Conservation (phyloP, 2,888 invertebrate genomes). For the Creontiades dilutus region DNA sequence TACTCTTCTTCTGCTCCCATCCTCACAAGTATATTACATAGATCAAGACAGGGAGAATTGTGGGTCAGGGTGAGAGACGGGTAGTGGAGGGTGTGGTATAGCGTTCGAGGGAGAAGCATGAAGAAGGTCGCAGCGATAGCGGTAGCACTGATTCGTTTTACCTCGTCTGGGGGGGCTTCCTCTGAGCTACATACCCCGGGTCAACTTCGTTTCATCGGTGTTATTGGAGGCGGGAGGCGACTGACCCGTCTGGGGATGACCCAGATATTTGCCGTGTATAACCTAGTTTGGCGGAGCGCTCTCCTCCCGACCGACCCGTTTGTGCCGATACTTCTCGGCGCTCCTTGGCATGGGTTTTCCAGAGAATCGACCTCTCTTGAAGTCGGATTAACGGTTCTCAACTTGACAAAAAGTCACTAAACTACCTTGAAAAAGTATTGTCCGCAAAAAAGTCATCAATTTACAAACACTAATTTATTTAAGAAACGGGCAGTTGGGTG, state of each 20-base stretch:
- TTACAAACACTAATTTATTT: no score
- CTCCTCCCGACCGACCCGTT: conserved; percentile 13
- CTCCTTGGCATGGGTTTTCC: background rate
- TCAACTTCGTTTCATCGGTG: conserved; percentile 47
- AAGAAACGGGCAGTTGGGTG: no score
- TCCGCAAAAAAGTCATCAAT: no score
- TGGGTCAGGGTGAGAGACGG: background rate
- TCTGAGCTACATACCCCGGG: conserved; percentile 1
- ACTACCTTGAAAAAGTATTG: background rate
- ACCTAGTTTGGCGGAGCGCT: conserved; percentile 44
- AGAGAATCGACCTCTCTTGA: background rate
- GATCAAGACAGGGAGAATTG: background rate
- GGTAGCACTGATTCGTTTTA: conserved; percentile 35
- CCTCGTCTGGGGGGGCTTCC: background rate
- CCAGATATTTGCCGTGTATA: conserved; percentile 62
- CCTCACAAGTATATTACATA: background rate
- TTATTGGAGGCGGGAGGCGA: conserved; percentile 35
- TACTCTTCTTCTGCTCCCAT: background rate
- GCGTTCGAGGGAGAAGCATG: background rate
- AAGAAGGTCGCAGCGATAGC: background rate
- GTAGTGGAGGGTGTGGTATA: background rate
- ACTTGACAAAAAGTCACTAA: background rate
- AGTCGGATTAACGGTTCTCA: background rate
- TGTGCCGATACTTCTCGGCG: background rate
- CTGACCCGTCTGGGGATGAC: conserved; percentile 60